Base-by-base conservation (phyloP, 2,888 invertebrate species). In the Petrolisthes cinctipes region DNA sequence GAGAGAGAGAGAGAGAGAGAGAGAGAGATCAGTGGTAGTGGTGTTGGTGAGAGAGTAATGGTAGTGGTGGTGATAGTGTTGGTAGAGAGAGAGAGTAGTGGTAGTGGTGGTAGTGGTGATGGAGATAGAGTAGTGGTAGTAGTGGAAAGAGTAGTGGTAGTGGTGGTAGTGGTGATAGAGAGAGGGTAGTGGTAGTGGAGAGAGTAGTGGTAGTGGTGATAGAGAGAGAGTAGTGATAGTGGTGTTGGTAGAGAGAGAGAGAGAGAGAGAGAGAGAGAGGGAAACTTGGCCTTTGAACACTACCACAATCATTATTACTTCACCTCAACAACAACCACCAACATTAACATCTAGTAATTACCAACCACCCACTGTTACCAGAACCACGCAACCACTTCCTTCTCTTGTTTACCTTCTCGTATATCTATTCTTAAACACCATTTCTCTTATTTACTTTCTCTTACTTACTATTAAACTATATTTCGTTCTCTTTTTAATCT, bases 61-160 rank as follows among this genome's bases (percentile, higher is more conserved):
- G 66, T 66, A 14, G 61, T 61, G 73, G 73, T 73, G 73, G 73
- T 73, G 61, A 61, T 61, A 14, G 61, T 61, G 61, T 9, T 61
- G 61, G n/a, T n/a, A n/a, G 61, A 17, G 9, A 61, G 17, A 61
- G 61, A 17, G 61, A 17, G 61, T n/a, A n/a, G 61, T 61, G 61
- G 14, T 61, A 61, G 61, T 73, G 7, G 73, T 73, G 73, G 73
- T 73, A 20, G 73, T 73, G 73, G 20, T 73, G 73, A 5, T 7
- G 73, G 73, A n/a, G 73, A 56, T 20, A 14, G 61, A 9, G 61
- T 61, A 14, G 61, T 61, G 61, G 61, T 61, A n/a, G n/a, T n/a
- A n/a, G n/a, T n/a, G n/a, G n/a, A n/a, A n/a, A n/a, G n/a, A n/a
- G n/a, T n/a, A n/a, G n/a, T n/a, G n/a, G n/a, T n/a, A n/a, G n/a